These are phyloP conservation scores for Drosophila pectinifera DNA, from an alignment of 1,140 invertebrate species.

Conservation along the genomic window DNA sequence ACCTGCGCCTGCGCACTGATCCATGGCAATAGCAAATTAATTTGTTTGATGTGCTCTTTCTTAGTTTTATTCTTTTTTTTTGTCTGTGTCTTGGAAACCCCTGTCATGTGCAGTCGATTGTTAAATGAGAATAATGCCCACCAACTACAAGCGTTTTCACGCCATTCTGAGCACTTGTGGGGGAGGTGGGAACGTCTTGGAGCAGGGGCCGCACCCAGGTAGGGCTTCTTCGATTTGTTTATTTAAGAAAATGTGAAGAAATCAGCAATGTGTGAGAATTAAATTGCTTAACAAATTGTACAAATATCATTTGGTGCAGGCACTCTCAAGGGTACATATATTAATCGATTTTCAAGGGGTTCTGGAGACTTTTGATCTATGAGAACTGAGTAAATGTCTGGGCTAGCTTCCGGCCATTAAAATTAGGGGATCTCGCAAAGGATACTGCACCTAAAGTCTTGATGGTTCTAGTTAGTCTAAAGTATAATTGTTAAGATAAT, in stretches of 20 bases:
- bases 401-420: conserved; percentile 69
- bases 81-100: conserved; percentile 1
- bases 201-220: conserved; percentile 63
- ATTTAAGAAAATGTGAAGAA: conserved; percentile 73
- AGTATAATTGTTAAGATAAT: not conserved
- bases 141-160: conserved; percentile 82
- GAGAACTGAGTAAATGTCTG: conserved; percentile 44
- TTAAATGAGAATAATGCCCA: conserved; percentile 75
- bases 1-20: conserved; percentile 40
- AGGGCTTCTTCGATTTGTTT: conserved; percentile 60
- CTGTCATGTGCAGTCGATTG: conserved; percentile 59
- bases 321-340: not conserved
- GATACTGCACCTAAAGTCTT: not conserved
- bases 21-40: conserved; percentile 62
- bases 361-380: conserved; percentile 25
- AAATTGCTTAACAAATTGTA: conserved; percentile 68
- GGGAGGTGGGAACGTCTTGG: conserved; percentile 31
- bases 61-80: not conserved
- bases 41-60: conserved; percentile 48
- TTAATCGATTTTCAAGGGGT: no score
- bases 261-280: conserved; percentile 72
- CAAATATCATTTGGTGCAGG: conserved; percentile 47
- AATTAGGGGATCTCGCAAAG: not conserved
- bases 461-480: not conserved
- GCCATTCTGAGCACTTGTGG: conserved; percentile 72